These are phyloP conservation scores for Drosophila stalkeri DNA, from an alignment of 2,888 invertebrate species.

Conservation along the genomic window DNA sequence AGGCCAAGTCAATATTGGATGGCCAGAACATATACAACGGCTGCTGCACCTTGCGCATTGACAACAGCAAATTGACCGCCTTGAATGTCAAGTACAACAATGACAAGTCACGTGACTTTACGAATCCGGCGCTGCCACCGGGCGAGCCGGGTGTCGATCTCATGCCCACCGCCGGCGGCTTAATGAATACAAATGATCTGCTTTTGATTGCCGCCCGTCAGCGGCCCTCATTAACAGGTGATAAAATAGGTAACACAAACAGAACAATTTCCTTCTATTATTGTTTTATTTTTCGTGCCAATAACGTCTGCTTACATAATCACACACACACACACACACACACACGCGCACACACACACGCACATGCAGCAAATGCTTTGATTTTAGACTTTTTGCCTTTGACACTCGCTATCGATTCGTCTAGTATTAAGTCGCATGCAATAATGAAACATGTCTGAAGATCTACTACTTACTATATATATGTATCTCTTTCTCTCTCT, in stretches of 20 bases:
- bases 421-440: slow-evolving; percentile 61
- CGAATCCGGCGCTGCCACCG: slow-evolving; percentile 98
- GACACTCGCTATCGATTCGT: slow-evolving; percentile 75
- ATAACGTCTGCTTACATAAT: slow-evolving; percentile 19
- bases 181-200: slow-evolving; percentile 87
- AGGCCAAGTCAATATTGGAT: slow-evolving; percentile 98
- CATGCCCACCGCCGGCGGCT: slow-evolving; percentile 86
- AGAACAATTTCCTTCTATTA: slow-evolving; percentile 73
- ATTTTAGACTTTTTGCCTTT: slow-evolving; percentile 56
- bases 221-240: slow-evolving; percentile 85
- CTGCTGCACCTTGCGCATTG: slow-evolving; percentile 99
- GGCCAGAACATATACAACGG: slow-evolving; percentile 99
- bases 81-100: slow-evolving; percentile 99
- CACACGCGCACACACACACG: slow-evolving; percentile 5
- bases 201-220: slow-evolving; percentile 85
- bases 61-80: slow-evolving; percentile 99
- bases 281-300: slow-evolving; percentile 41
- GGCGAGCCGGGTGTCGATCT: slow-evolving; percentile 91
- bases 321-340: slow-evolving; percentile 13
- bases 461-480: slow-evolving; percentile 28
- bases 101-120: slow-evolving; percentile 99
- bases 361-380: slow-evolving; percentile 24
- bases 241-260: slow-evolving; percentile 85
- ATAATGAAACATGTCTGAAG: slow-evolving; percentile 13
- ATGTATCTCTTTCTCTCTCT: slow-evolving; percentile 8